A percentile compares a stretch with the other conserved stretches of the same genome.
Conservation (phyloP, 2,797 vertebrate genomes). For the Trichosurus vulpecula region DNA sequence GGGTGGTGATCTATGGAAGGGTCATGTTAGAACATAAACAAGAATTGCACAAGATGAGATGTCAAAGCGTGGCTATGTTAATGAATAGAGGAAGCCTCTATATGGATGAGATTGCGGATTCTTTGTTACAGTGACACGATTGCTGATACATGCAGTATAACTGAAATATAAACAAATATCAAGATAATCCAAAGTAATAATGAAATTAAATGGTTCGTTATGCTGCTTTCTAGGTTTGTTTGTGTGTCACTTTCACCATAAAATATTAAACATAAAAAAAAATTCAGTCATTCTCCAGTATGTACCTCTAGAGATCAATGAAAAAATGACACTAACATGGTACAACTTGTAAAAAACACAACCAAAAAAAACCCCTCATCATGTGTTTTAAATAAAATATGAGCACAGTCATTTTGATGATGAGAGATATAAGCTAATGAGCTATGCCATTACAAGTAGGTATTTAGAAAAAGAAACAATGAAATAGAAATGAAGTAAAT, state of each 20-base stretch:
- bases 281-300: background rate
- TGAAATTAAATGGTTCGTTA: background rate
- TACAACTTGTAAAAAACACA: background rate
- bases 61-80: background rate
- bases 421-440: background rate
- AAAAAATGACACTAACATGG: background rate
- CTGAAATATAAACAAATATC: background rate
- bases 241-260: background rate
- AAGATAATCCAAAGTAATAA: background rate
- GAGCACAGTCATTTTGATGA: background rate
- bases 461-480: background rate
- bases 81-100: background rate
- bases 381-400: background rate
- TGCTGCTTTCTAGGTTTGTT: background rate
- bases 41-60: background rate
- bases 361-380: too few relatives aligned
- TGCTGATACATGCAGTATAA: background rate
- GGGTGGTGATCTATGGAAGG: background rate
- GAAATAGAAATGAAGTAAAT: background rate
- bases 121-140: background rate
- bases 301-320: background rate
- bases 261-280: background rate
- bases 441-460: background rate
- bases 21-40: background rate
- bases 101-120: background rate